These are phyloP conservation scores for Puma concolor DNA, from an alignment of 2,113 vertebrate species.

Conservation along the genomic window DNA sequence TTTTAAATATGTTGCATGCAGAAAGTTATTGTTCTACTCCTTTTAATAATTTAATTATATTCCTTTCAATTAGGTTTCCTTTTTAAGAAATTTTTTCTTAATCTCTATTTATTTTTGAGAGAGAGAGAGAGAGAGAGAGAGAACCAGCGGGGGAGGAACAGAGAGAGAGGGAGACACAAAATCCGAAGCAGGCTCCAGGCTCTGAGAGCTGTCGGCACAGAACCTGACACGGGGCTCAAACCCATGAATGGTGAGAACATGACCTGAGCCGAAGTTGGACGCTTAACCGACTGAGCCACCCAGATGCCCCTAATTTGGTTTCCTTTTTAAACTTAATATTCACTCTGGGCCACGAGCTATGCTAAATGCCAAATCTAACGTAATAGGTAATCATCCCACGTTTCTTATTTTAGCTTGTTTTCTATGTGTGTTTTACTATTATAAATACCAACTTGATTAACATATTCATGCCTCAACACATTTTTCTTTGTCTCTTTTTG, in stretches of 20 bases:
- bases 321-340: not conserved
- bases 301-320: not conserved
- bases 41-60: not conserved
- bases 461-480: not conserved
- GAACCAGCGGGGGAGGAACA: accelerated
- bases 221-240: too few species aligned
- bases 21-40: not conserved
- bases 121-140: too few species aligned
- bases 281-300: too few species aligned
- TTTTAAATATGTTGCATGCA: not conserved
- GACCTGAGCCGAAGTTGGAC: too few species aligned
- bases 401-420: not conserved
- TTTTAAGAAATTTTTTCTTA: not conserved
- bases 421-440: not conserved
- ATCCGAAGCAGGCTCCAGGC: too few species aligned
- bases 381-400: not conserved
- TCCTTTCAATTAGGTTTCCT: not conserved
- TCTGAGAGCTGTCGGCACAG: too few species aligned
- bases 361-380: not conserved
- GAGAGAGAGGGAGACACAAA: too few species aligned
- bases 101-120: too few species aligned
- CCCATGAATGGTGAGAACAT: too few species aligned
- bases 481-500: not conserved
- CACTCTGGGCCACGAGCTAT: not conserved
- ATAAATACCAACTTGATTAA: not conserved